Evolutionary conservation across 2,797 vertebrate genomes (phyloP), one percentile per base, ranked within the genome.

Genomic region (Sylvia borin): DNA sequence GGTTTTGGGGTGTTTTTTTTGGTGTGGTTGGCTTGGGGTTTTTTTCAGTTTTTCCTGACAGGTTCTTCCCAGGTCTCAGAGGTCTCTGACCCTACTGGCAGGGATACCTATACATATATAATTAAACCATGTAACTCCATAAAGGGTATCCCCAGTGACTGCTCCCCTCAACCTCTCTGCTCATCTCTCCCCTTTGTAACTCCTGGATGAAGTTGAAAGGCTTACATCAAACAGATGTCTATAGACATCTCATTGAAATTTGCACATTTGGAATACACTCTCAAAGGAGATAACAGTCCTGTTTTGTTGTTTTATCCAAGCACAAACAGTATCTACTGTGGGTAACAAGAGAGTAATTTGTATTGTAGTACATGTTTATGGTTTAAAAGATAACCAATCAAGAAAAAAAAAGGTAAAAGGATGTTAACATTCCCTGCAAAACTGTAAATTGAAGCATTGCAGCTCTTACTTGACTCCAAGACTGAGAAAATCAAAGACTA

Each of bases 1-100:
- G 11, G 1, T 24, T 38, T 20, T 18, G 15, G 26, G 14, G 1
- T 0, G 8, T 14, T 40, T 3, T n/a, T 62, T 76, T 67, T 61
- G 13, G 2, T 42, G 14, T 22, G 25, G 31, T 22, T 70, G 25
- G 14, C 20, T 62, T 48, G 25, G 5, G 1, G 36, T 16, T n/a
- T 32, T 78, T 79, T 61, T 47, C 3, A 38, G 9, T 31, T 82
- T 75, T 60, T 77, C 19, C 36, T 73, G n/a, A 43, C 20, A 43
- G 25, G 10, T 50, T 60, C 13, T 68, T 66, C 24, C 32, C 57
- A n/a, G 76, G 19, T 8, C 60, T 72, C 10, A 29, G 48, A 84
- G 20, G 21, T 53, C 25, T 81, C 29, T 66, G 43, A 67, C 55
- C 24, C 34, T 65, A 12, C 58, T 73, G 54, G 21, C 13, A 58